Evolutionary conservation across 2,113 vertebrate genomes (phyloP).

Genomic region (Hypomesus transpacificus): DNA sequence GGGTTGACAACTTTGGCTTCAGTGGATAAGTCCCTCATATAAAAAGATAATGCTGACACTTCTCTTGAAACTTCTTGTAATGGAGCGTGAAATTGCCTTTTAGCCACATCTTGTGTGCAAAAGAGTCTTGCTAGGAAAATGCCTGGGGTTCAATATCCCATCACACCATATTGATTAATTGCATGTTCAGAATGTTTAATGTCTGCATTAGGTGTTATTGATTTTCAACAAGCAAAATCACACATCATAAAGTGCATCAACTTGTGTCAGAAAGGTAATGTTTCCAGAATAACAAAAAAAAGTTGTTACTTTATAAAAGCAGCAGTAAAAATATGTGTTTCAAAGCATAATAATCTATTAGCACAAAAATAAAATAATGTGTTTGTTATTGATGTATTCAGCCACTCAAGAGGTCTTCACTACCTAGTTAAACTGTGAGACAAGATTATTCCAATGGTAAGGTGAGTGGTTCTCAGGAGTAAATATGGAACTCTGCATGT

Average conservation of each 20-base stretch:
- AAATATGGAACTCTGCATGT: slow-evolving; percentile 14
- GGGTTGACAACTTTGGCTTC: slow-evolving; percentile 51
- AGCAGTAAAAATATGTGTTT: slow-evolving; percentile 14
- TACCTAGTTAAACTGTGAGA: slow-evolving; percentile 32
- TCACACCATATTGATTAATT: too few relatives aligned
- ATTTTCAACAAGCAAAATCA: neutral
- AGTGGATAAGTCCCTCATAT: slow-evolving; percentile 34
- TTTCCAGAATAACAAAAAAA: neutral
- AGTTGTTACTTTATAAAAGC: slow-evolving; percentile 30
- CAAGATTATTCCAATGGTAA: slow-evolving; percentile 4
- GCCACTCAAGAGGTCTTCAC: slow-evolving; percentile 19
- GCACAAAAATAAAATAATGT: slow-evolving; percentile 5
- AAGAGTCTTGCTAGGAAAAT: neutral
- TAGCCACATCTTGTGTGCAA: slow-evolving; percentile 2
- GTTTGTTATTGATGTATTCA: slow-evolving; percentile 14
- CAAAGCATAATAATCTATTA: slow-evolving; percentile 23
- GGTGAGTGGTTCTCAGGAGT: slow-evolving; percentile 16
- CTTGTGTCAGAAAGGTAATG: slow-evolving; percentile 7
- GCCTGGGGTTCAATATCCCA: neutral
- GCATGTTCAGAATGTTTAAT: too few relatives aligned
- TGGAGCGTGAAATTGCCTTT: slow-evolving; percentile 2
- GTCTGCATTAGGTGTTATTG: neutral
- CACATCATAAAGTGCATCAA: slow-evolving; percentile 19
- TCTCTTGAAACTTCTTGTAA: slow-evolving; percentile 32
- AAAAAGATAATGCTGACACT: slow-evolving; percentile 16